Percentiles rank a stretch among this genome's conserved stretches.
phyloP scores from a whole-genome alignment of 2,888 invertebrate species.

The Melinaea menophilus region DNA sequence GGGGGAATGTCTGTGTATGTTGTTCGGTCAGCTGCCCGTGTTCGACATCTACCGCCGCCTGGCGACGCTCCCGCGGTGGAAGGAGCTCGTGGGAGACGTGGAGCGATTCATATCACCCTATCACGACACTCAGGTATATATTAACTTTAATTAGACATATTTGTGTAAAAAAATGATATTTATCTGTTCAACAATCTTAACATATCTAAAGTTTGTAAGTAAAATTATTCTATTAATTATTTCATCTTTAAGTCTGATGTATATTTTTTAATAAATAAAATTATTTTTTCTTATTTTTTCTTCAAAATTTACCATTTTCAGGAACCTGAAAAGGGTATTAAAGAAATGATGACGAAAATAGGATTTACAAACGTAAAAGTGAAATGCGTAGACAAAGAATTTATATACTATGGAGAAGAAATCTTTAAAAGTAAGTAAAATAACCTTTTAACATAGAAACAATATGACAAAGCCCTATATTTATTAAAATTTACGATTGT shows the following conservation, averaged over 20 bases:
- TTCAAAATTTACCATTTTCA: slow-evolving; percentile 33
- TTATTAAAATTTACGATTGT: too few species aligned
- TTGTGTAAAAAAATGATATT: too few species aligned
- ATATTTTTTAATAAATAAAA: too few species aligned
- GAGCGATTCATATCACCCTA: slow-evolving; percentile 82
- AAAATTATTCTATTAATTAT: too few species aligned
- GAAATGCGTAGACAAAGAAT: slow-evolving; percentile 76
- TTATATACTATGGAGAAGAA: slow-evolving; percentile 76
- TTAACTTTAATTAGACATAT: too few species aligned
- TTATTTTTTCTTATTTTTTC: too few species aligned
- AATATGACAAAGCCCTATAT: too few species aligned
- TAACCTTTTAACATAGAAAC: too few species aligned
- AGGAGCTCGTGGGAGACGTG: slow-evolving; percentile 80
- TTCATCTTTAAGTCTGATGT: too few species aligned
- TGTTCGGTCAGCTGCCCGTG: slow-evolving; percentile 82
- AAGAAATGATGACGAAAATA: slow-evolving; percentile 72
- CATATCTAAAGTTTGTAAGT: too few species aligned
- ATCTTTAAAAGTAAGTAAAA: slow-evolving; percentile 77
- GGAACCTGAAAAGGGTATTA: slow-evolving; percentile 78
- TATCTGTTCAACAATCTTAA: too few species aligned
- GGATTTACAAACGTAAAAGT: slow-evolving; percentile 81
- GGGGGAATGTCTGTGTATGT: slow-evolving; percentile 83
- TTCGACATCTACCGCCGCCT: slow-evolving; percentile 83
- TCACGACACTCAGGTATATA: slow-evolving; percentile 72
- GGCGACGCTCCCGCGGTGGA: slow-evolving; percentile 75